These are phyloP conservation scores for Rhinichthys osculus DNA, from an alignment of 2,797 vertebrate genomes.

Conservation along the genomic window DNA sequence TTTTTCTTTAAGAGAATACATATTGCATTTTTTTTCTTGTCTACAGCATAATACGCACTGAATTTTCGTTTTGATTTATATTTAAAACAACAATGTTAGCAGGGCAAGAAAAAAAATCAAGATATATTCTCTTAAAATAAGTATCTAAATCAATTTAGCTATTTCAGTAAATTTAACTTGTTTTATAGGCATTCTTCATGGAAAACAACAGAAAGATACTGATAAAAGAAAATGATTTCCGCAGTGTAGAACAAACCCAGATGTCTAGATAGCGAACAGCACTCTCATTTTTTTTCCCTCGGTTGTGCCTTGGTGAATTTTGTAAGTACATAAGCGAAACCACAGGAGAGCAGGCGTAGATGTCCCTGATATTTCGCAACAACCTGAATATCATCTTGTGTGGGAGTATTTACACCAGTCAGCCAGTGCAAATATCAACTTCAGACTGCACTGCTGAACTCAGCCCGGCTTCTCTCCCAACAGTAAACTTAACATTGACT, in stretches of 20 bases:
- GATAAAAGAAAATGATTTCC: constrained; percentile 3
- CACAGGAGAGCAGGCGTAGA: constrained; percentile 21
- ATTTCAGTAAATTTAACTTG: not conserved
- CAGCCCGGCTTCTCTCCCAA: constrained; percentile 42
- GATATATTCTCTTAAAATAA: not conserved
- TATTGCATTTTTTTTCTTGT: not conserved
- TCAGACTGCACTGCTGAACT: constrained; percentile 44
- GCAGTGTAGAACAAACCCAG: not conserved
- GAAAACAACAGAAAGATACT: not conserved
- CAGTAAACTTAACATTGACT: constrained; percentile 57
- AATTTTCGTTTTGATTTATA: not conserved
- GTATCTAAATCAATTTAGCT: not conserved
- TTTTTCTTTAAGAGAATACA: too few relatives aligned
- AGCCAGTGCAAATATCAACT: constrained; percentile 60
- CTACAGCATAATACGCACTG: not conserved
- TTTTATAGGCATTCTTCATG: not conserved
- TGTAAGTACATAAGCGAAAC: not conserved
- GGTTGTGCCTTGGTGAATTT: constrained; percentile 7
- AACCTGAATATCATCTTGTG: constrained; percentile 52
- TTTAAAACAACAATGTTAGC: not conserved
- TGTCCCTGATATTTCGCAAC: constrained; percentile 48
- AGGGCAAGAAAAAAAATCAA: not conserved
- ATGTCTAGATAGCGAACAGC: not conserved
- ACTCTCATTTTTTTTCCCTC: not conserved
- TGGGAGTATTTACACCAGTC: constrained; percentile 55